Conservation (phyloP, 2,888 invertebrate species). For the Acrocyrtus sp. region DNA sequence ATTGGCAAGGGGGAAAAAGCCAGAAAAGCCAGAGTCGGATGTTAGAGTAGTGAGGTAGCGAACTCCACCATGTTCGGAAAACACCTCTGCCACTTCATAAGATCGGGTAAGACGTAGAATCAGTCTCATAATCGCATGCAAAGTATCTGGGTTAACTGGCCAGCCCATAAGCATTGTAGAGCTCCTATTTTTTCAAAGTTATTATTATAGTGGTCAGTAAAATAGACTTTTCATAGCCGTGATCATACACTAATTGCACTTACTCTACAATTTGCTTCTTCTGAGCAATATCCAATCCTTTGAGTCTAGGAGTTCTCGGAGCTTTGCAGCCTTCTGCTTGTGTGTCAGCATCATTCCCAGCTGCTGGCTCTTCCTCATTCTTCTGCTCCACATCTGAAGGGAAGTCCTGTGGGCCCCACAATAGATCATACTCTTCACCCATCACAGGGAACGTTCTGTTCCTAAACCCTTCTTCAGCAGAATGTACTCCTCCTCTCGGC, state of each 20-base stretch:
- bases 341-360: too few relatives aligned
- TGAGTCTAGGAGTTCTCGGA: constrained; percentile 30
- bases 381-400: constrained; percentile 23
- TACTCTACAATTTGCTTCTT: constrained; percentile 43
- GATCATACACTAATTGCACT: too few relatives aligned
- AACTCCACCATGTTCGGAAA: constrained; percentile 80
- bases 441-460: constrained; percentile 7
- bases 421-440: constrained; percentile 28
- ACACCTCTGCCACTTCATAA: constrained; percentile 77
- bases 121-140: constrained; percentile 81
- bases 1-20: constrained; percentile 79
- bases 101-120: constrained; percentile 79
- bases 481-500: too few relatives aligned
- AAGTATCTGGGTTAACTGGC: constrained; percentile 78
- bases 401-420: constrained; percentile 14
- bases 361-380: constrained; percentile 10
- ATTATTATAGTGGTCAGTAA: not conserved
- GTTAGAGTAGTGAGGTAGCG: constrained; percentile 77
- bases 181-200: constrained; percentile 23
- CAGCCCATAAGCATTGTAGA: constrained; percentile 71
- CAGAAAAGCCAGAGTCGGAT: constrained; percentile 77
- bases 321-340: too few relatives aligned
- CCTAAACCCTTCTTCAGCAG: too few relatives aligned
- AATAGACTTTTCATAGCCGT: not conserved
- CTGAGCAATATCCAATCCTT: constrained; percentile 33